These are phyloP conservation scores for Eumeta japonica DNA, from an alignment of 1,140 invertebrate genomes.

Conservation along the genomic window DNA sequence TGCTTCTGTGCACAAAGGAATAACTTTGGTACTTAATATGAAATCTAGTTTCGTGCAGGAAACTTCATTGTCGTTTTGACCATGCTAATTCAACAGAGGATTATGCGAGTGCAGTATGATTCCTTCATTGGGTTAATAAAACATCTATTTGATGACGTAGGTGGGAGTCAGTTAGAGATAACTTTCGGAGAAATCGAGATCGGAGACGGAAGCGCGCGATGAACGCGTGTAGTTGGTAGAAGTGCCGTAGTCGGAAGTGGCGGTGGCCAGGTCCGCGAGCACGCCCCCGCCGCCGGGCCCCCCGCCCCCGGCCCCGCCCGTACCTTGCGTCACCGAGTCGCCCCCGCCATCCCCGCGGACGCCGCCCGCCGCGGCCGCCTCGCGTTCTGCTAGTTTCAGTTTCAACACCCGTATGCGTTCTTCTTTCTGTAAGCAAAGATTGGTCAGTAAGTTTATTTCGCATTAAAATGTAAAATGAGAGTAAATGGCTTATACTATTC, in stretches of 20 bases:
- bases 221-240: constrained; percentile 68
- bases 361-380: constrained; percentile 58
- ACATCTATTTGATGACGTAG: no score
- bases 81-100: no score
- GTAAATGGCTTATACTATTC: no score
- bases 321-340: constrained; percentile 51
- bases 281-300: constrained; percentile 52
- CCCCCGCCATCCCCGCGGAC: constrained; percentile 41
- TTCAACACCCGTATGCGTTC: constrained; percentile 81
- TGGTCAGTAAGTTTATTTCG: no score
- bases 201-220: constrained; percentile 75
- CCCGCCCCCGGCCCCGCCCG: constrained; percentile 30
- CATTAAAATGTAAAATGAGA: no score
- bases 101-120: no score
- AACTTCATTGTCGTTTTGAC: no score
- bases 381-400: constrained; percentile 74
- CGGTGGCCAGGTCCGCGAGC: constrained; percentile 71
- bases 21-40: no score
- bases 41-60: no score
- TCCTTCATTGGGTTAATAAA: no score
- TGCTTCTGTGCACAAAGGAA: no score
- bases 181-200: constrained; percentile 84
- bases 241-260: constrained; percentile 73
- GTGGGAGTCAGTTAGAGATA: no score
- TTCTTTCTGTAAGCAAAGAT: constrained; percentile 72